These are phyloP conservation scores for Andinoacara biseriatus DNA, from an alignment of 2,113 vertebrate genomes.

Conservation along the genomic window DNA sequence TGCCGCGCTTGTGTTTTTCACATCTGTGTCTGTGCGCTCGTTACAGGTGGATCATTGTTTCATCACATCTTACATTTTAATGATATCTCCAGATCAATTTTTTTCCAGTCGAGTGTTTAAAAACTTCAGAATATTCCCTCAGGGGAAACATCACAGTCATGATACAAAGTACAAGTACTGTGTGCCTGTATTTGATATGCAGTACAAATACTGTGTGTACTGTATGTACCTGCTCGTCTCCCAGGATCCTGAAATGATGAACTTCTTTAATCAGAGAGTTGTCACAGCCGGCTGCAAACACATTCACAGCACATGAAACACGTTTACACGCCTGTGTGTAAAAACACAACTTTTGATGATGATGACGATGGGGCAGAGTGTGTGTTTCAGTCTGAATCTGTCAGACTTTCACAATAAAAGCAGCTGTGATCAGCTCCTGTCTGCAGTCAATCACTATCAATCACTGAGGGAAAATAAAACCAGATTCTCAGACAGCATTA, in stretches of 20 bases:
- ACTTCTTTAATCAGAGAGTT: slow-evolving; percentile 90
- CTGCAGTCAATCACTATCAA: background rate
- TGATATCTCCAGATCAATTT: background rate
- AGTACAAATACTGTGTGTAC: background rate
- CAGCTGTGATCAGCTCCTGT: background rate
- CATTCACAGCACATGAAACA: background rate
- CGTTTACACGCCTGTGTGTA: background rate
- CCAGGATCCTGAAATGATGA: slow-evolving; percentile 92
- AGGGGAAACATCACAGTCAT: too few relatives aligned
- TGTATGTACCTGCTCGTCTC: slow-evolving; percentile 87
- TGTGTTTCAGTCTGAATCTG: too few relatives aligned
- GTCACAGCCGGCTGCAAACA: slow-evolving; percentile 77
- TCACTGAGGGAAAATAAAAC: background rate
- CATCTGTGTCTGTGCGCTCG: background rate
- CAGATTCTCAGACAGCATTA: background rate
- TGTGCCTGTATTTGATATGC: too few relatives aligned
- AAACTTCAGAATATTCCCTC: background rate
- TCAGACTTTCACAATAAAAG: background rate
- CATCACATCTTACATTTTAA: too few relatives aligned
- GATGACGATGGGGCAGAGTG: background rate
- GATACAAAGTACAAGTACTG: too few relatives aligned
- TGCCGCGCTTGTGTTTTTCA: background rate
- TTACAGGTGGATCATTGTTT: too few relatives aligned
- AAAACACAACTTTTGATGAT: background rate
- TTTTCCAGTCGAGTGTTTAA: background rate